A percentile compares a stretch with the other conserved stretches of the same genome.
These are phyloP conservation scores for Orientallactaga sibirica DNA, from an alignment of 2,797 vertebrate genomes.

Conservation along the genomic window DNA sequence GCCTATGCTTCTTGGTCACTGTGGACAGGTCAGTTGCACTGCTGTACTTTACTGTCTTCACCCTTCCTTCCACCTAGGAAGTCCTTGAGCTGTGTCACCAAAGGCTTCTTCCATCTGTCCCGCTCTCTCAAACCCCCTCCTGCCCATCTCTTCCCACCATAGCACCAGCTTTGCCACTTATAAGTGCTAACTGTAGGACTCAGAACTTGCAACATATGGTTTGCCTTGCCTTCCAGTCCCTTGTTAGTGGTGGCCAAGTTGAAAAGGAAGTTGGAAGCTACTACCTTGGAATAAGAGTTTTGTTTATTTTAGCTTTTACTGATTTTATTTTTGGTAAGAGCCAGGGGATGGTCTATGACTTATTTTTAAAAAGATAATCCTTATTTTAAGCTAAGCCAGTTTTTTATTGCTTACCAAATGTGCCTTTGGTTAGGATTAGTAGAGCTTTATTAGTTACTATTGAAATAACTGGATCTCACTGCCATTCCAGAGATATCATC, in stretches of 20 bases:
- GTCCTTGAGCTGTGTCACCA: constrained; percentile 31
- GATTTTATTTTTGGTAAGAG: constrained; percentile 66
- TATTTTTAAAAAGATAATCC: constrained; percentile 71
- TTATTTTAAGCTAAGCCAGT: constrained; percentile 81
- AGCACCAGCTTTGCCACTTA: constrained; percentile 6
- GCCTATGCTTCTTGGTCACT: neutral
- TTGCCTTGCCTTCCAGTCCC: constrained; percentile 50
- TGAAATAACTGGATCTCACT: constrained; percentile 67
- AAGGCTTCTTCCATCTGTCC: neutral
- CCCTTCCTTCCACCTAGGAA: neutral
- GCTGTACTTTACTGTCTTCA: neutral
- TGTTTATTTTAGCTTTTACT: constrained; percentile 63
- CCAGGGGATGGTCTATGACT: constrained; percentile 57
- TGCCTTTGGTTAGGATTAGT: constrained; percentile 86
- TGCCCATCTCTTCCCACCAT: neutral
- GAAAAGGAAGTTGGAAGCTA: constrained; percentile 60
- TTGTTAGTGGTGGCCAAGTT: constrained; percentile 55
- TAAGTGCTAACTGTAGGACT: constrained; percentile 56
- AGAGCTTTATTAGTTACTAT: constrained; percentile 67
- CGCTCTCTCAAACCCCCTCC: neutral
- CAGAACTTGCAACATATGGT: constrained; percentile 45
- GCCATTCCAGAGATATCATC: constrained; percentile 54
- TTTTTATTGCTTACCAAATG: constrained; percentile 85
- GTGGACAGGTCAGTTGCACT: neutral
- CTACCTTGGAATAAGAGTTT: constrained; percentile 61